These are phyloP conservation scores for Trinectes maculatus DNA, from an alignment of 2,113 vertebrate genomes.

Conservation along the genomic window DNA sequence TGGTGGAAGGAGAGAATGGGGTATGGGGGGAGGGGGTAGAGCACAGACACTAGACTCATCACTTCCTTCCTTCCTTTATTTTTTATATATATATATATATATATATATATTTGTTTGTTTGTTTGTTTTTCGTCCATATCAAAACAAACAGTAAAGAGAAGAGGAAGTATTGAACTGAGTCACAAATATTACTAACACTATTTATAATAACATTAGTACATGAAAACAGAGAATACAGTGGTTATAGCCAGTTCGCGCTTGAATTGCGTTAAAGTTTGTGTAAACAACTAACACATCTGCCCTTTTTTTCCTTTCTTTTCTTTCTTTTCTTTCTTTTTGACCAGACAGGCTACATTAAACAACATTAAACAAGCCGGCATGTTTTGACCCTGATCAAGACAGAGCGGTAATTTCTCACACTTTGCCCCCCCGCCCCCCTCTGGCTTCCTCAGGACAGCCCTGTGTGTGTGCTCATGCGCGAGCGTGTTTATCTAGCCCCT, in stretches of 20 bases:
- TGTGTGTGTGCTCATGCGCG: constrained; percentile 8
- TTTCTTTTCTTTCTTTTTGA: constrained; percentile 5
- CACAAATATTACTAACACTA: constrained; percentile 14
- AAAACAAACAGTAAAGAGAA: constrained; percentile 71
- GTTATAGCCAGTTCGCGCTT: neutral
- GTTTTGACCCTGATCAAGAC: constrained; percentile 59
- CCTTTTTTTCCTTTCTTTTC: constrained; percentile 8
- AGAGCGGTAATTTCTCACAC: constrained; percentile 65
- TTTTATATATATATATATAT: too few relatives aligned
- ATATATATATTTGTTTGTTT: constrained; percentile 49
- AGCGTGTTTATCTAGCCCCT: constrained; percentile 17
- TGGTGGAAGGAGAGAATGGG: constrained; percentile 52
- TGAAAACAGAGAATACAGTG: constrained; percentile 1
- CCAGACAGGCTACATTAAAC: constrained; percentile 45
- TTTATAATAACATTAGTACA: neutral
- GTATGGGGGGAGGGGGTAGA: constrained; percentile 7
- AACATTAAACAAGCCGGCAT: constrained; percentile 48
- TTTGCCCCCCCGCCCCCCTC: constrained; percentile 29
- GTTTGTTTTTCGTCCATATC: constrained; percentile 62
- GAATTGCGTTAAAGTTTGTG: constrained; percentile 2
- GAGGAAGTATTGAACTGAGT: constrained; percentile 58
- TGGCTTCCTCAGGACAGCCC: constrained; percentile 50
- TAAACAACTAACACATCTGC: too few relatives aligned
- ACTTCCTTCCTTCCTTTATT: constrained; percentile 85
- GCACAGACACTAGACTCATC: constrained; percentile 77